Evolutionary conservation across 2,113 vertebrate species (phyloP), one percentile per base, ranked within the genome.

Genomic region (Pheucticus melanocephalus): DNA sequence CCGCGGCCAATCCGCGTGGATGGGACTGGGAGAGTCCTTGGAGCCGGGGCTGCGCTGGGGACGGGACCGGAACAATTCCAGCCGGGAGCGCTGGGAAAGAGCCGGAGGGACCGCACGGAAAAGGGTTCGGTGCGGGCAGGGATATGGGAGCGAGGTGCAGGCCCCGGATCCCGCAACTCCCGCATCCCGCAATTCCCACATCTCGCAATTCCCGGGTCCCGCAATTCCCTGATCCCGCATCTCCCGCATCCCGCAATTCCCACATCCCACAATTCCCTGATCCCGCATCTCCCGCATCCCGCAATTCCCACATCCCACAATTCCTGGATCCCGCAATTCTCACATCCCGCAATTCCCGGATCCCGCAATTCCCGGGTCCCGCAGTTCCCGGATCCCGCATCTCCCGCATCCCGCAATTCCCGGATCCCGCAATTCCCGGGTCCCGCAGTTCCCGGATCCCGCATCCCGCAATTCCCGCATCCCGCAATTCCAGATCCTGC

Each of bases 21-120:
- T 21, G 44, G 61, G 47, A 19, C 1, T 1, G 51, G 53, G n/a
- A 1, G 18, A 22, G 2, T 0, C 2, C 3, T 1, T 7, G 1
- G 11, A 6, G 86, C 61, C 2, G 48, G 51, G 7, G 37, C 45
- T 1, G 35, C 18, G 57, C 57, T 8, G 57, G 57, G 45, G 40
- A 12, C 35, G 1, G 19, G 27, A 15, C 2, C 4, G 3, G 3
- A 10, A 6, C 15, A 1, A 45, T 50, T 9, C 25, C 2, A 39
- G 23, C 9, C 20, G 0, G 56, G 24, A 17, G 8, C 0, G 22
- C 23, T 0, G 35, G 40, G 22, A 31, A 39, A 5, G 1, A 45
- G 6, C 37, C 19, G 10, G 4, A 2, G 31, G 63, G 48, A 13
- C 5, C 3, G 18, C 42, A 0, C 0, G 27, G 0, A 10, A 71